phyloP scores from a whole-genome alignment of 2,113 vertebrate species.

The Centropus unirufus region DNA sequence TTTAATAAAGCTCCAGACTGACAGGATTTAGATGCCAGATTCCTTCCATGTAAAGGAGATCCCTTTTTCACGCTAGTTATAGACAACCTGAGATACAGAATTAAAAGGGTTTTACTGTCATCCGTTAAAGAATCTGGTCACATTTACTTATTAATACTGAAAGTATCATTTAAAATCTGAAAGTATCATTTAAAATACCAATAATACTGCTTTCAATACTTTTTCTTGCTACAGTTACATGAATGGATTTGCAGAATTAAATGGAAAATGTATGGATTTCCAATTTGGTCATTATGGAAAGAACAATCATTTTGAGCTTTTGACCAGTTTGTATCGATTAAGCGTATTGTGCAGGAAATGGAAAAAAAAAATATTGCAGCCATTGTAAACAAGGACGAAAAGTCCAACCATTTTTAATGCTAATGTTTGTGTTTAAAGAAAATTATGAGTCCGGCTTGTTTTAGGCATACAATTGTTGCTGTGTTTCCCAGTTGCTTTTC shows the following conservation, averaged over 20 bases:
- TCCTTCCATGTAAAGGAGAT: neutral
- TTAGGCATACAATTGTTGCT: neutral
- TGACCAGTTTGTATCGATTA: neutral
- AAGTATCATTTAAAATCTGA: slow-evolving; percentile 2
- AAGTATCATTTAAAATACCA: slow-evolving; percentile 4
- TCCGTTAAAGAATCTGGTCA: neutral
- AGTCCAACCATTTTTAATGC: neutral
- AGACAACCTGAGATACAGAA: neutral
- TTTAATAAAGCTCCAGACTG: neutral
- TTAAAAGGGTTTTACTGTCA: neutral
- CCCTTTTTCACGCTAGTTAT: neutral
- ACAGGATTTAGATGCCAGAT: neutral
- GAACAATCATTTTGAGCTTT: neutral
- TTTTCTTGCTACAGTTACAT: neutral
- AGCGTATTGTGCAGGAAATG: neutral
- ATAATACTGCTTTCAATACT: neutral
- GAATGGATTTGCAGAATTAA: slow-evolving; percentile 7
- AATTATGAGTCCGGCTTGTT: neutral
- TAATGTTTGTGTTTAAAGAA: neutral
- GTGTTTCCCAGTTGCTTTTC: neutral
- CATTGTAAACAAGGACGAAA: neutral
- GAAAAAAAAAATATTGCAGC: neutral
- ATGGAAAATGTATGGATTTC: slow-evolving; percentile 34
- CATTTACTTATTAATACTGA: neutral
- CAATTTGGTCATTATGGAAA: neutral